These are phyloP conservation scores for Prionailurus viverrinus DNA, from an alignment of 2,113 vertebrate species.

Conservation along the genomic window DNA sequence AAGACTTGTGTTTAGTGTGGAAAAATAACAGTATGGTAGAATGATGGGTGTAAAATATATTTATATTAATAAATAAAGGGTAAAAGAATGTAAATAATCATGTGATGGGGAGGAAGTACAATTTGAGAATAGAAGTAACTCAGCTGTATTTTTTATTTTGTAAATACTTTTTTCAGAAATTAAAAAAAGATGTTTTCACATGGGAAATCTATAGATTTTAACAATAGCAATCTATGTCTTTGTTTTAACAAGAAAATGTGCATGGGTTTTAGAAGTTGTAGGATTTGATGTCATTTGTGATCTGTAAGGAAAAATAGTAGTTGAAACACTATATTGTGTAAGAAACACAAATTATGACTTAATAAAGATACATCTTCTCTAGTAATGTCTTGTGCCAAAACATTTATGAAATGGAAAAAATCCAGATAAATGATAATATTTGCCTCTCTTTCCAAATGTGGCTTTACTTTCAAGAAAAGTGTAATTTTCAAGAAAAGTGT, in stretches of 20 bases:
- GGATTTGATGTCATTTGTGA: not conserved
- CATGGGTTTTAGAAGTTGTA: not conserved
- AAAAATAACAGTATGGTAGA: not conserved
- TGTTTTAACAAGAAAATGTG: not conserved
- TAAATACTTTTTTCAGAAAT: not conserved
- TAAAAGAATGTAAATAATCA: not conserved
- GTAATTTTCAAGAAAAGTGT: not conserved
- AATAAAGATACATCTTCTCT: not conserved
- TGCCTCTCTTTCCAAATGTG: not conserved
- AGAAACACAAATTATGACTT: not conserved
- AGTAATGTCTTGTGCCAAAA: not conserved
- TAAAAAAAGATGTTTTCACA: not conserved
- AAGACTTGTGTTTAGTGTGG: not conserved
- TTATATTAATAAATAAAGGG: not conserved
- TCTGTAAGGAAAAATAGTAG: not conserved
- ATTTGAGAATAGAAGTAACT: conserved; percentile 4
- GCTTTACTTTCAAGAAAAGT: not conserved
- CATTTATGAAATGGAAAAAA: not conserved
- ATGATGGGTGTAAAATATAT: not conserved
- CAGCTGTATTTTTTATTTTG: not conserved
- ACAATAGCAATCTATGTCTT: not conserved
- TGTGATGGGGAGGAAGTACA: not conserved
- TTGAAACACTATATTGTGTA: not conserved
- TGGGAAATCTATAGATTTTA: not conserved
- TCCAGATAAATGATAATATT: not conserved